phyloP scores from a whole-genome alignment of 1,140 invertebrate species.

The Kradibia gibbosae region DNA sequence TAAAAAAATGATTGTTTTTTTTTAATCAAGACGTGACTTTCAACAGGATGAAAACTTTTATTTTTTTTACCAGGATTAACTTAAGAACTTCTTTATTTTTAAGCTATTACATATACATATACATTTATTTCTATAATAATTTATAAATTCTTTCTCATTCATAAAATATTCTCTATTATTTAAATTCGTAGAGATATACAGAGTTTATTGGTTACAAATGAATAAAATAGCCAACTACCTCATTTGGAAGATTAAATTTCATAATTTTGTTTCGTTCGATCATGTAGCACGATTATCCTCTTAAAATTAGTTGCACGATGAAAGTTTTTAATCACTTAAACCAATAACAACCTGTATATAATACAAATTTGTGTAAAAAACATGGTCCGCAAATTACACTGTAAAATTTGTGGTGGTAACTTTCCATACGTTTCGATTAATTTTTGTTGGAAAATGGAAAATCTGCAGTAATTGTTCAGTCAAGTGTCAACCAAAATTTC shows the following conservation, averaged over 20 bases:
- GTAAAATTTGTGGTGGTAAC: constrained; percentile 48
- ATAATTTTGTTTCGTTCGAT: constrained; percentile 27
- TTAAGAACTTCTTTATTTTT: constrained; percentile 47
- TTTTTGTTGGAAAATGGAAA: constrained; percentile 44
- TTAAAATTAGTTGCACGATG: constrained; percentile 25
- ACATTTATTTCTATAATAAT: constrained; percentile 51
- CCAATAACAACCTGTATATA: constrained; percentile 47
- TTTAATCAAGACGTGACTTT: constrained; percentile 46
- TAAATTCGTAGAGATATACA: constrained; percentile 52
- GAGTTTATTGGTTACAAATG: constrained; percentile 49
- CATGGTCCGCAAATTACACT: constrained; percentile 52
- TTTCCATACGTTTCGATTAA: constrained; percentile 24
- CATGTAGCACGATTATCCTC: constrained; percentile 2
- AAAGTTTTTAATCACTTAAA: constrained; percentile 38
- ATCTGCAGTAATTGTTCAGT: constrained; percentile 47
- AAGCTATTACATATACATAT: constrained; percentile 56
- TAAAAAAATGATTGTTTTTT: too few relatives aligned
- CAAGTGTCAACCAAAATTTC: constrained; percentile 31
- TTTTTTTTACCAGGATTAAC: constrained; percentile 53
- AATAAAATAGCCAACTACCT: constrained; percentile 35
- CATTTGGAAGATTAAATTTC: constrained; percentile 41
- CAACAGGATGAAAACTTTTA: constrained; percentile 56
- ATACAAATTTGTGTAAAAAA: constrained; percentile 51
- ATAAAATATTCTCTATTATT: constrained; percentile 56
- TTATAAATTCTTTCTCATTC: constrained; percentile 51